Conservation (phyloP, 2,888 invertebrate species). For the Polietes domitor region DNA sequence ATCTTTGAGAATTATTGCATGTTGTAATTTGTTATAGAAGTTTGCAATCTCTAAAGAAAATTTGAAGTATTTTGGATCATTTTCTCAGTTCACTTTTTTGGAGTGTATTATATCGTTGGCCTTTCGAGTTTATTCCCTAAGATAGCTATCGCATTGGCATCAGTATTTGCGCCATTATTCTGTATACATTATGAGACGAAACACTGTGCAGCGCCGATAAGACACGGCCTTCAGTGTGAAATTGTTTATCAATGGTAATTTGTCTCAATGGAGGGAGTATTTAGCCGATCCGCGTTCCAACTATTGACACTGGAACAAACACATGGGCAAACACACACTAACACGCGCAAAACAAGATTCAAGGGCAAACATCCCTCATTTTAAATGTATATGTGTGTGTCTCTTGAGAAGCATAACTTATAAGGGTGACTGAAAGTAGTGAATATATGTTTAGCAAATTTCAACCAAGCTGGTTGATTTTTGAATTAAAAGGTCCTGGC, state of each 20-base stretch:
- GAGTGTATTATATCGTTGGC: no score
- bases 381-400: not conserved
- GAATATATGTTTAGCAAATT: not conserved
- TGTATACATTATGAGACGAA: no score
- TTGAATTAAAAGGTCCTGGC: constrained; percentile 15
- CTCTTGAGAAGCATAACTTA: not conserved
- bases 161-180: no score
- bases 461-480: constrained; percentile 16
- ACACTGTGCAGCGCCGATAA: no score
- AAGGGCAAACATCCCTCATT: not conserved
- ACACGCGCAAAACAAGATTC: not conserved
- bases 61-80: no score
- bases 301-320: not conserved
- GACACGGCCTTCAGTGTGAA: not conserved
- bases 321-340: not conserved
- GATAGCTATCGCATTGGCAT: no score
- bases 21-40: no score
- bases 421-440: no score
- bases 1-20: no score
- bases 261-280: constrained; percentile 20
- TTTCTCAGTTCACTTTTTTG: no score
- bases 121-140: no score
- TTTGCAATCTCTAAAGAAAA: no score
- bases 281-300: not conserved
- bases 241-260: constrained; percentile 19